A percentile compares a stretch with the other conserved stretches of the same genome.
These are phyloP conservation scores for Tringa solitaria DNA, from an alignment of 2,113 vertebrate species.

Conservation along the genomic window DNA sequence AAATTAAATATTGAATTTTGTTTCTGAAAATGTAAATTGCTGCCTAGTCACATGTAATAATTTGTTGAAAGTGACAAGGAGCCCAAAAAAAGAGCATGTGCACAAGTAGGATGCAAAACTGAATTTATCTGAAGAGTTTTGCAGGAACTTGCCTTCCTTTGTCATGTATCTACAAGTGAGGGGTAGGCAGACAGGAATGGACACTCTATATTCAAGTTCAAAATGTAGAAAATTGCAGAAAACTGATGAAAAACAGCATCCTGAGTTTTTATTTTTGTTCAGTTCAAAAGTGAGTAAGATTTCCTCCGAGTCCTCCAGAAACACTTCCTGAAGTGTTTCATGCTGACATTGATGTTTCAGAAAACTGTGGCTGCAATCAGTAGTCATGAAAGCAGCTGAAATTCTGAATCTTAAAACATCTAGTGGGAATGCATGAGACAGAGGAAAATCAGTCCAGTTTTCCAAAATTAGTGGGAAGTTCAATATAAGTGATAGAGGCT, in stretches of 20 bases:
- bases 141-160: neutral
- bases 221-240: neutral
- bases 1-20: neutral
- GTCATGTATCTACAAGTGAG: neutral
- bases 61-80: neutral
- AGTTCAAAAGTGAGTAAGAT: neutral
- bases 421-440: neutral
- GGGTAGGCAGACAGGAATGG: neutral
- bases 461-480: neutral
- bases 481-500: neutral
- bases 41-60: neutral
- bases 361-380: neutral
- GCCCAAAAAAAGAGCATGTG: neutral
- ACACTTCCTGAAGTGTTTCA: neutral
- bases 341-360: neutral
- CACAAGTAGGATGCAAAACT: neutral
- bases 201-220: neutral
- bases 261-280: neutral
- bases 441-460: neutral
- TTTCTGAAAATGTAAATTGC: neutral
- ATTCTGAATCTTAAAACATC: neutral
- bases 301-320: neutral
- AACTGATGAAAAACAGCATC: neutral
- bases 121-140: neutral
- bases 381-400: neutral